These are phyloP conservation scores for Coenobita brevimanus DNA, from an alignment of 1,140 invertebrate species.

Conservation along the genomic window DNA sequence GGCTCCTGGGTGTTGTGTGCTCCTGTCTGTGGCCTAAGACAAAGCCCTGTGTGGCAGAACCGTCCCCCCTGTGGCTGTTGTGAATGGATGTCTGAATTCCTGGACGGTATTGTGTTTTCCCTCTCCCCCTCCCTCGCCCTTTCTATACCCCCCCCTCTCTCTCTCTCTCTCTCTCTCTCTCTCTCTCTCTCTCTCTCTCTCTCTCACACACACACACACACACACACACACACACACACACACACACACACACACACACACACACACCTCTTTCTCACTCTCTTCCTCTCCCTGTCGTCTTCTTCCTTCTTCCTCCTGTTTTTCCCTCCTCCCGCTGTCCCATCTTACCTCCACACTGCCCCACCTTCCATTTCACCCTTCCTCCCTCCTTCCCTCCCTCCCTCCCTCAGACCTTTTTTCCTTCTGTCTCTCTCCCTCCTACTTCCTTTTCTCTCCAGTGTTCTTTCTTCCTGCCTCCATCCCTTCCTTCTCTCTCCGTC, in stretches of 20 bases:
- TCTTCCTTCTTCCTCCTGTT: not conserved
- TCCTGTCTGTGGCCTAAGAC: too few relatives aligned
- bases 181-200: not conserved
- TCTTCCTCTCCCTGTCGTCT: not conserved
- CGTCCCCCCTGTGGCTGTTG: too few relatives aligned
- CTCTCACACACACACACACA: not conserved
- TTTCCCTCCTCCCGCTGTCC: not conserved
- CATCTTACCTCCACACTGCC: not conserved
- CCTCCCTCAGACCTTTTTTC: too few relatives aligned
- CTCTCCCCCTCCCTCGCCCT: too few relatives aligned
- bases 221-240: constrained; percentile 12
- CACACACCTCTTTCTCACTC: not conserved
- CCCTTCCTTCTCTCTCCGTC: too few relatives aligned
- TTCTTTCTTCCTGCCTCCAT: too few relatives aligned
- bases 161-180: not conserved
- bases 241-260: not conserved
- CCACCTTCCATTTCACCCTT: not conserved
- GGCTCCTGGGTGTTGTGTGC: too few relatives aligned
- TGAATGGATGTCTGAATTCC: too few relatives aligned
- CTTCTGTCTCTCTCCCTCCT: not conserved
- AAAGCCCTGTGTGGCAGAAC: too few relatives aligned
- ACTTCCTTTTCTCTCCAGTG: not conserved
- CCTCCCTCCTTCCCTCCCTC: not conserved
- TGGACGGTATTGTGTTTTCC: too few relatives aligned
- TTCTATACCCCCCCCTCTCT: not conserved